Conservation (phyloP, 2,888 invertebrate species). For the Gortyna flavago region DNA sequence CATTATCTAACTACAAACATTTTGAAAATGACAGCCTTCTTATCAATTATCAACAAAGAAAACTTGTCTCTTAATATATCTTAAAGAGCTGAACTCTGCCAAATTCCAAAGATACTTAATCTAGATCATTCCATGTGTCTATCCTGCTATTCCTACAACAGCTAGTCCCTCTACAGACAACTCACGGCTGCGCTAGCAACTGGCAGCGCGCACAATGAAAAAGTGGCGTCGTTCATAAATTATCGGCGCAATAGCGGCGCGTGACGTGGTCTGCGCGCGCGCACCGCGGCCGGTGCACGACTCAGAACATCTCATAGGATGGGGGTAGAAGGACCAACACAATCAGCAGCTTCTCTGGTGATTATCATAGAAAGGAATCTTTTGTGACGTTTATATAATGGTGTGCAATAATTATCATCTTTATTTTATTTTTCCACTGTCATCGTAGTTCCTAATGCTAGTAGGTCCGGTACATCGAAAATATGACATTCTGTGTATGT, state of each 20-base stretch:
- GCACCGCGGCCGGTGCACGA: conserved; percentile 57
- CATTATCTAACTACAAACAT: neutral
- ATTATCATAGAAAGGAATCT: neutral
- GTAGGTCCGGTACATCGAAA: neutral
- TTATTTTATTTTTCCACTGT: neutral
- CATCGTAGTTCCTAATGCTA: neutral
- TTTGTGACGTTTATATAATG: neutral
- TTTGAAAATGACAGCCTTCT: neutral
- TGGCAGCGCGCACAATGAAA: conserved; percentile 77
- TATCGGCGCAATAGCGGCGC: conserved; percentile 72
- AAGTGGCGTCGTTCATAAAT: conserved; percentile 79
- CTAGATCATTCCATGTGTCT: neutral
- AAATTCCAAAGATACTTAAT: too few relatives aligned
- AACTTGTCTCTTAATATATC: neutral
- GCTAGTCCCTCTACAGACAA: conserved; percentile 44
- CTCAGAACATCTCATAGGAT: neutral
- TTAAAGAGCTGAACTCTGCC: neutral
- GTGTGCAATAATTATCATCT: neutral
- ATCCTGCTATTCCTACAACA: conserved; percentile 28
- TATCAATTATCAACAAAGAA: neutral
- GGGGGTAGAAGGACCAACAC: conserved; percentile 10
- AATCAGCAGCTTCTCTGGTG: neutral
- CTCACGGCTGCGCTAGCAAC: conserved; percentile 64
- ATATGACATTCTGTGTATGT: neutral
- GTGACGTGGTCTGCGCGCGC: conserved; percentile 73